Evolutionary conservation across 1,140 invertebrate genomes (phyloP).

Genomic region (Philotrypesis tridentata): DNA sequence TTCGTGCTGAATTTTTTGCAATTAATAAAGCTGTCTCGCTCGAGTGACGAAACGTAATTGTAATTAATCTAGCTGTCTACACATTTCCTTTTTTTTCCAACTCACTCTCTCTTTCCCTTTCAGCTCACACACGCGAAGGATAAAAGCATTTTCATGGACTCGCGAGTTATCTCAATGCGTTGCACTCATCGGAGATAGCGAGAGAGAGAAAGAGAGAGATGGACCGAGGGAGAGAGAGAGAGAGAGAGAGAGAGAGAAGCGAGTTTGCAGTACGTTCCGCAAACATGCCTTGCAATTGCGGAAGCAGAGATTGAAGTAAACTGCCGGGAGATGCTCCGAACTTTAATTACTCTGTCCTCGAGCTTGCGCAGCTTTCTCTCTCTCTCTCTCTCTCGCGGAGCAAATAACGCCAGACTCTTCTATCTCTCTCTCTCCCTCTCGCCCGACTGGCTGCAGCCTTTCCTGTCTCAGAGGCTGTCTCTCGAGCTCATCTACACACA

Average conservation of each 20-base stretch:
- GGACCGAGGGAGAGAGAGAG: too few species aligned
- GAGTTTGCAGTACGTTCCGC: slow-evolving; percentile 48
- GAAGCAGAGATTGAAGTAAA: slow-evolving; percentile 44
- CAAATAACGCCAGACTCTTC: slow-evolving; percentile 44
- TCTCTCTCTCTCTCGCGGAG: background rate
- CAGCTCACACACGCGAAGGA: background rate
- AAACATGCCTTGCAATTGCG: slow-evolving; percentile 48
- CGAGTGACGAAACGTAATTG: too few species aligned
- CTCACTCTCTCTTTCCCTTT: background rate
- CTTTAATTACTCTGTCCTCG: slow-evolving; percentile 51
- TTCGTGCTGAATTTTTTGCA: too few species aligned
- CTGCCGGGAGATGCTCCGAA: slow-evolving; percentile 45
- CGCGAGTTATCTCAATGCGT: background rate
- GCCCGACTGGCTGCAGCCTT: background rate
- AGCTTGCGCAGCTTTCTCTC: slow-evolving; percentile 19
- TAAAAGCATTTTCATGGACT: background rate
- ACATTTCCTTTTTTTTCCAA: too few species aligned
- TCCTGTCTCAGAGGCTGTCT: background rate
- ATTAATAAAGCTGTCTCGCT: too few species aligned
- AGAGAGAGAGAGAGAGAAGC: background rate
- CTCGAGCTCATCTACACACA: background rate
- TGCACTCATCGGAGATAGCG: slow-evolving; percentile 5
- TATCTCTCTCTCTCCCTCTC: background rate
- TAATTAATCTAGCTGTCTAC: too few species aligned
- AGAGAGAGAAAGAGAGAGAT: background rate